Percentiles rank a stretch among this genome's conserved stretches.
These are phyloP conservation scores for Lipotes vexillifer DNA, from an alignment of 2,113 vertebrate species.

Conservation along the genomic window DNA sequence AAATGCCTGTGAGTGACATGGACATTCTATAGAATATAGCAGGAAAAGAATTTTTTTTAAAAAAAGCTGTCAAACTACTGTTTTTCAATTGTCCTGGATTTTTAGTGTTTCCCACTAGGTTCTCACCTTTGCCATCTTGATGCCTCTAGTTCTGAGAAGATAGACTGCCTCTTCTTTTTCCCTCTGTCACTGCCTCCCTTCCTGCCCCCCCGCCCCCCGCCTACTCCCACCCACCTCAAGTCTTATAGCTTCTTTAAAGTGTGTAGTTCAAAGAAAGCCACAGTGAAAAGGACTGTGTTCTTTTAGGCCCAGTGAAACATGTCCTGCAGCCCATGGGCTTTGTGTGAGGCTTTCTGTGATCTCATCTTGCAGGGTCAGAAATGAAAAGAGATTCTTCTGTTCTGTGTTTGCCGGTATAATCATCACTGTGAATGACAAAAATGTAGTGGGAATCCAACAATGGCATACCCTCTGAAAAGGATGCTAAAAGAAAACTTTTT, in stretches of 20 bases:
- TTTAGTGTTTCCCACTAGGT: neutral
- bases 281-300: slow-evolving; percentile 62
- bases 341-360: slow-evolving; percentile 72
- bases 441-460: slow-evolving; percentile 29
- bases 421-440: slow-evolving; percentile 52
- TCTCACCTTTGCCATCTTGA: neutral
- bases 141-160: neutral
- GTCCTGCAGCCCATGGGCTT: slow-evolving; percentile 61
- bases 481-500: neutral
- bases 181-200: too few relatives aligned
- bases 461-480: slow-evolving; percentile 21
- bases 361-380: slow-evolving; percentile 69
- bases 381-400: slow-evolving; percentile 68
- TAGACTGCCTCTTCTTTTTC: neutral
- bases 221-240: neutral
- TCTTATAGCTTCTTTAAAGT: slow-evolving; percentile 27
- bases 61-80: neutral
- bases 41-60: neutral
- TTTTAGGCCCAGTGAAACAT: slow-evolving; percentile 56
- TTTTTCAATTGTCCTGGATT: neutral
- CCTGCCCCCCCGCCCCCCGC: neutral
- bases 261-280: slow-evolving; percentile 49
- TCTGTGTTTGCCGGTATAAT: slow-evolving; percentile 70
- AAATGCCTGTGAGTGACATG: neutral
- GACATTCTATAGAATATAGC: neutral